Percentiles rank a stretch among this genome's conserved stretches.
These are phyloP conservation scores for Cephus sareptanus DNA, from an alignment of 2,888 invertebrate genomes.

Conservation along the genomic window DNA sequence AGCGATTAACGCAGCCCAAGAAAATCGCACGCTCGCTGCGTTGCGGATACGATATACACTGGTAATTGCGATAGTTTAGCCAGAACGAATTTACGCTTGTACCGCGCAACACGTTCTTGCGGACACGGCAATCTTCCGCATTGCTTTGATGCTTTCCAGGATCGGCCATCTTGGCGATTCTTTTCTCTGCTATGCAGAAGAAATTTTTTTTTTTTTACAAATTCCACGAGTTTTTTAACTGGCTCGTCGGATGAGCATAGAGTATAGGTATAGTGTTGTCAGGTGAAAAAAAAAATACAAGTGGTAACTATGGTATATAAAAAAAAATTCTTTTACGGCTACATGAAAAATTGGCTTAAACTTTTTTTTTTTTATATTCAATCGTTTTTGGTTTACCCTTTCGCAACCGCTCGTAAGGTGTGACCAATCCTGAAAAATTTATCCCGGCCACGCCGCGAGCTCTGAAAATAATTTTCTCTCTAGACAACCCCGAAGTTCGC, in stretches of 20 bases:
- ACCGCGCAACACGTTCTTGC: conserved; percentile 6
- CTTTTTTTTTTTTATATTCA: neutral
- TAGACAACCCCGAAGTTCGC: conserved; percentile 35
- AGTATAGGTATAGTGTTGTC: too few relatives aligned
- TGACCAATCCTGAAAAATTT: neutral
- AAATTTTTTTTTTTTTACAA: neutral
- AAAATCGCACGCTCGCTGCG: neutral
- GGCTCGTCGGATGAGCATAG: too few relatives aligned
- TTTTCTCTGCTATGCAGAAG: neutral
- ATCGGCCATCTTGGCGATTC: neutral
- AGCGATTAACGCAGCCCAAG: neutral
- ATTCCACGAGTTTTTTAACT: neutral
- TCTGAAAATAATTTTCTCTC: neutral
- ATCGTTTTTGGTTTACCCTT: too few relatives aligned
- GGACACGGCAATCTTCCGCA: conserved; percentile 5
- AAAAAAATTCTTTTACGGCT: too few relatives aligned
- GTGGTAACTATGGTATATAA: neutral
- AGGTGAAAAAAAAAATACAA: too few relatives aligned
- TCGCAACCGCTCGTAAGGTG: too few relatives aligned
- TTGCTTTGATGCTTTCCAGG: neutral
- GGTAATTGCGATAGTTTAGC: conserved; percentile 8
- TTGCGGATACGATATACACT: neutral
- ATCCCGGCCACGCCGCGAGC: neutral
- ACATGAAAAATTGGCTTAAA: neutral
- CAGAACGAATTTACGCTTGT: conserved; percentile 6